Evolutionary conservation across 2,888 invertebrate species (phyloP).

Genomic region (Sericinus montela): DNA sequence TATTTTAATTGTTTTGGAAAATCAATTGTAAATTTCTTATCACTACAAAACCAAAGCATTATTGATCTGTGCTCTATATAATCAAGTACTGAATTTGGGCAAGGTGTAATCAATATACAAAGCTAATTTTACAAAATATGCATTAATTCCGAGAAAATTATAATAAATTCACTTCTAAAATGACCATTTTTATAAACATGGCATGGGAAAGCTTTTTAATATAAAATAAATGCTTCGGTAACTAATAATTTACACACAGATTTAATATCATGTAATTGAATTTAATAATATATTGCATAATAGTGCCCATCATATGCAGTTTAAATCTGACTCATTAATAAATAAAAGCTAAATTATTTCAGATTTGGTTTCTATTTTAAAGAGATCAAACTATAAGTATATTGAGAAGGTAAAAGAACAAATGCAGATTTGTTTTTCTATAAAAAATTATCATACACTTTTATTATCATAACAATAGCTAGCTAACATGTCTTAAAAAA

Average conservation of each 20-base stretch:
- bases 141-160: slow-evolving; percentile 60
- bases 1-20: slow-evolving; percentile 10
- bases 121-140: slow-evolving; percentile 52
- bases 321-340: slow-evolving; percentile 39
- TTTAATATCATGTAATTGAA: slow-evolving; percentile 30
- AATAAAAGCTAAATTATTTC: slow-evolving; percentile 49
- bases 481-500: slow-evolving; percentile 77
- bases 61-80: slow-evolving; percentile 28
- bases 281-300: slow-evolving; percentile 37
- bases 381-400: slow-evolving; percentile 63
- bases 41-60: slow-evolving; percentile 5
- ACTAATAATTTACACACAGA: slow-evolving; percentile 46
- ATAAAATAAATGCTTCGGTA: slow-evolving; percentile 39
- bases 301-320: slow-evolving; percentile 33
- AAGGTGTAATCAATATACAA: slow-evolving; percentile 57
- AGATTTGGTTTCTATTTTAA: slow-evolving; percentile 66
- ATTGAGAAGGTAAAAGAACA: slow-evolving; percentile 48
- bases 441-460: slow-evolving; percentile 73
- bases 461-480: slow-evolving; percentile 73
- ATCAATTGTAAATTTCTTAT: slow-evolving; percentile 11
- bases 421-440: slow-evolving; percentile 74
- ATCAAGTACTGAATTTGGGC: slow-evolving; percentile 28
- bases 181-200: slow-evolving; percentile 51
- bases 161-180: slow-evolving; percentile 59
- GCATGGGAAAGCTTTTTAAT: slow-evolving; percentile 39